Conservation (phyloP, 1,140 invertebrate species). For the Adoxophyes honmai region DNA sequence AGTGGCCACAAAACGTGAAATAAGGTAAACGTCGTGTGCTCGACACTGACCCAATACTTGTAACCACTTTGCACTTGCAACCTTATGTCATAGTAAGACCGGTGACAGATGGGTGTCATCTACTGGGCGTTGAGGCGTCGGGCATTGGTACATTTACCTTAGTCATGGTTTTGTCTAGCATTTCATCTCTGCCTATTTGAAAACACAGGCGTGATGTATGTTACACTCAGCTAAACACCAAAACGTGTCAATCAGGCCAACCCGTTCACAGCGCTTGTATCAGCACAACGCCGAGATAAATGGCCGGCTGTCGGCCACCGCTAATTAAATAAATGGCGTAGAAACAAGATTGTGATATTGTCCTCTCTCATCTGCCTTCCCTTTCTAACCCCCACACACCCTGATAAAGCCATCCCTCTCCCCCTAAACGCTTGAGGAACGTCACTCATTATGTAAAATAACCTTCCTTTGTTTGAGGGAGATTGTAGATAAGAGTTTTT, state of each 20-base stretch:
- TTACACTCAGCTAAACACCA: too few species aligned
- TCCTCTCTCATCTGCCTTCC: slow-evolving; percentile 52
- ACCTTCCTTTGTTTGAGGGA: slow-evolving; percentile 62
- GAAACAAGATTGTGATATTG: slow-evolving; percentile 76
- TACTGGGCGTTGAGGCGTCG: too few species aligned
- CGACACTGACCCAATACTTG: too few species aligned
- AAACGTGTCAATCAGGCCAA: not conserved
- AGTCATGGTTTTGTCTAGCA: too few species aligned
- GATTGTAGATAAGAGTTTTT: slow-evolving; percentile 59
- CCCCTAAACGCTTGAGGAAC: slow-evolving; percentile 62
- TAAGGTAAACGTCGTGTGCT: too few species aligned
- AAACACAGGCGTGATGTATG: too few species aligned
- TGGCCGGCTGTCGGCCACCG: slow-evolving; percentile 60
- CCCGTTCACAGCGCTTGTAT: slow-evolving; percentile 33
- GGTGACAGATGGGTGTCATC: too few species aligned
- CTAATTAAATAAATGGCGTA: slow-evolving; percentile 75
- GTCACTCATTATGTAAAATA: slow-evolving; percentile 76
- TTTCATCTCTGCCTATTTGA: too few species aligned
- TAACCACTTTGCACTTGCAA: too few species aligned
- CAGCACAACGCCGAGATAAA: slow-evolving; percentile 58
- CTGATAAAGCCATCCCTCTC: slow-evolving; percentile 37
- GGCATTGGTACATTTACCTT: too few species aligned
- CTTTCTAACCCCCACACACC: slow-evolving; percentile 15
- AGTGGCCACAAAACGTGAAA: too few species aligned
- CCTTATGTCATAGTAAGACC: too few species aligned